Evolutionary conservation across 2,113 vertebrate species (phyloP).

Genomic region (Ornithorhynchus anatinus): DNA sequence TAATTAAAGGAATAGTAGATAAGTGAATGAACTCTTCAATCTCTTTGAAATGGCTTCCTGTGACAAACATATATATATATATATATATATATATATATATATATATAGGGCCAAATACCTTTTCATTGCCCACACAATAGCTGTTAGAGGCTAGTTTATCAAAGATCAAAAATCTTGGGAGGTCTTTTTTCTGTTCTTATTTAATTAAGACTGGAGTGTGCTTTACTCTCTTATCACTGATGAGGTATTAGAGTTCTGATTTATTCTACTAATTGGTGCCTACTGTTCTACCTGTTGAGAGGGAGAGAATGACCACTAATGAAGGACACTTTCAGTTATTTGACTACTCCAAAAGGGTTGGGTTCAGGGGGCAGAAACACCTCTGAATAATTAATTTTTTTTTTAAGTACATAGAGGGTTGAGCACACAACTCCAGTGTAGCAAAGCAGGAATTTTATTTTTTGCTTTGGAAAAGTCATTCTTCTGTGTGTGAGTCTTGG

Average conservation of each 20-base stretch:
- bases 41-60: not conserved
- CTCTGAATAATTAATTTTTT: not conserved
- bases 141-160: not conserved
- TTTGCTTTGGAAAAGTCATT: too few relatives aligned
- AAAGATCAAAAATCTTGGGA: not conserved
- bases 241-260: constrained; percentile 1
- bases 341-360: not conserved
- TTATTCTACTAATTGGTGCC: constrained; percentile 3
- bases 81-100: too few relatives aligned
- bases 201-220: constrained; percentile 4
- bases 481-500: too few relatives aligned
- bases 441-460: too few relatives aligned
- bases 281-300: not conserved
- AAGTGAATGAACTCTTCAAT: not conserved
- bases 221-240: constrained; percentile 1
- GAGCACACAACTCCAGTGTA: too few relatives aligned
- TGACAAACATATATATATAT: too few relatives aligned
- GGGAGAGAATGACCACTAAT: not conserved
- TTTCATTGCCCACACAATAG: not conserved
- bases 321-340: not conserved
- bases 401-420: not conserved
- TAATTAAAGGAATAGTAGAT: not conserved
- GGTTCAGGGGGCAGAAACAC: not conserved
- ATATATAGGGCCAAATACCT: not conserved
- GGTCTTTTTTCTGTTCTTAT: not conserved